Evolutionary conservation across 1,140 invertebrate genomes (phyloP).

Genomic region (Cydia pomonella): DNA sequence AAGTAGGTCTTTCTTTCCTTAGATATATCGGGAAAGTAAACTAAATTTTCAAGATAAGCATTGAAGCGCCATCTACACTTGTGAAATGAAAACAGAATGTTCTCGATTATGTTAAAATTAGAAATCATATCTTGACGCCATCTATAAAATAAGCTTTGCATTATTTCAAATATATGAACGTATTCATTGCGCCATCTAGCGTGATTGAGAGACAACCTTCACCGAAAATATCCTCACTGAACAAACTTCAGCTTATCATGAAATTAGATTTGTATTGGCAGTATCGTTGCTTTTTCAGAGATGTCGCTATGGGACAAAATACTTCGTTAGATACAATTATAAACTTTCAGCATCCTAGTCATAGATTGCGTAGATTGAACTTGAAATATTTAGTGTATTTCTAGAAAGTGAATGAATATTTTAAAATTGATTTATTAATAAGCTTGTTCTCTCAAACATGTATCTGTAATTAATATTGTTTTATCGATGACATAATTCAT

Average conservation of each 20-base stretch:
- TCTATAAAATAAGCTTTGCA: not conserved
- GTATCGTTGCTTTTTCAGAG: not conserved
- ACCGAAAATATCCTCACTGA: not conserved
- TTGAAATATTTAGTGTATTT: slow-evolving; percentile 1
- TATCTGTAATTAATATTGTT: too few species aligned
- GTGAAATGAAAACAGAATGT: not conserved
- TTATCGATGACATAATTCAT: too few species aligned
- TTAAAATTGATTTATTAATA: too few species aligned
- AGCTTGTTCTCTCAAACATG: too few species aligned
- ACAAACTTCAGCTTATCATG: not conserved
- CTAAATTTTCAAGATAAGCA: not conserved
- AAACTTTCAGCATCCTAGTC: not conserved
- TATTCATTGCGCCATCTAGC: not conserved
- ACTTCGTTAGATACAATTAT: not conserved
- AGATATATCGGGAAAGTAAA: not conserved
- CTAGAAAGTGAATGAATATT: not conserved
- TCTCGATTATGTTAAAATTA: slow-evolving; percentile 5
- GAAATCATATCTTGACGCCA: not conserved
- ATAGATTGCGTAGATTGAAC: not conserved
- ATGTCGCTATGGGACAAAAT: not conserved
- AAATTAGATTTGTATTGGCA: not conserved
- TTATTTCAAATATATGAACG: not conserved
- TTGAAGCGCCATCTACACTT: not conserved
- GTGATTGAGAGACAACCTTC: not conserved
- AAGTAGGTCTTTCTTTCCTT: too few species aligned